These are phyloP conservation scores for Kryptolebias ocellatus DNA, from an alignment of 2,797 vertebrate genomes.

Conservation along the genomic window DNA sequence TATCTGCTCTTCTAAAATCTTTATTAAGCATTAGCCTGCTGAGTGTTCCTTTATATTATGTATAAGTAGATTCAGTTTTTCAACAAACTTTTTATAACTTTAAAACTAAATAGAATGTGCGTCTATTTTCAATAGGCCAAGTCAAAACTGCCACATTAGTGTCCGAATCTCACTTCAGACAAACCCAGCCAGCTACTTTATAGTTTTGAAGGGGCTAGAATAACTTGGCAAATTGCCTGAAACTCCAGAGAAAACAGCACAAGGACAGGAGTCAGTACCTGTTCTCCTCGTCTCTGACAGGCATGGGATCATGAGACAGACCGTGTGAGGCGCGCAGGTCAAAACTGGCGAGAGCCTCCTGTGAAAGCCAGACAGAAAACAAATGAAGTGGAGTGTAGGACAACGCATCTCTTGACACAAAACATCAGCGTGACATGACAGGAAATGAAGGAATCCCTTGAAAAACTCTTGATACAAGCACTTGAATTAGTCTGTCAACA, in stretches of 20 bases:
- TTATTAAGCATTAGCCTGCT: too few species aligned
- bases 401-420: slow-evolving; percentile 17
- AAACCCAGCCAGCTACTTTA: neutral
- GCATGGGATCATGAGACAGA: slow-evolving; percentile 73
- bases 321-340: slow-evolving; percentile 68
- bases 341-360: slow-evolving; percentile 70
- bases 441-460: slow-evolving; percentile 50
- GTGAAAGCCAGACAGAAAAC: slow-evolving; percentile 45
- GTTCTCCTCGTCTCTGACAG: slow-evolving; percentile 63
- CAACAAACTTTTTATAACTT: too few species aligned
- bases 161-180: neutral
- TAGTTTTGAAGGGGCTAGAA: neutral
- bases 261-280: slow-evolving; percentile 45
- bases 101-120: too few species aligned
- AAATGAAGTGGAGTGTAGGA: slow-evolving; percentile 30
- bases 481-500: slow-evolving; percentile 62
- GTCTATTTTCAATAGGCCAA: too few species aligned
- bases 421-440: slow-evolving; percentile 40
- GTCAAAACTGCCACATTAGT: neutral
- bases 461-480: slow-evolving; percentile 42
- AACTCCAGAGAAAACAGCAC: neutral
- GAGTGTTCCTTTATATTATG: too few species aligned
- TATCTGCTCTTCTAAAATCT: neutral
- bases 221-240: neutral
- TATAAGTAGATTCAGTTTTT: too few species aligned